Base-by-base conservation (phyloP, 2,113 vertebrate species). In the Grammomys surdaster region DNA sequence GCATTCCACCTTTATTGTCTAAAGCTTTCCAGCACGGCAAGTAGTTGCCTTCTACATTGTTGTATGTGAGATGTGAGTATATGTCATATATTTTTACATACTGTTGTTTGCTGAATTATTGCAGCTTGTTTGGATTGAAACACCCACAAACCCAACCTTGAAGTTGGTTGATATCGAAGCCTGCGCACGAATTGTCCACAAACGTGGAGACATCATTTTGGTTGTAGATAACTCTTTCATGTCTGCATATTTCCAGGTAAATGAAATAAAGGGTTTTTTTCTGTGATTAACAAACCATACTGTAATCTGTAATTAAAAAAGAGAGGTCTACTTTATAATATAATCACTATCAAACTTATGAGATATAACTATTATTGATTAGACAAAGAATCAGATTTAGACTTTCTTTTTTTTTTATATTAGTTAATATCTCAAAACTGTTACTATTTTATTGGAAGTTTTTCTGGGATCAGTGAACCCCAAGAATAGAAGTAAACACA, bases 151-250 rank as follows among this genome's bases (percentile, higher is more conserved):
- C 97, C 99, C 99, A 33, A 98, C 0, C 0, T 97, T 99, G 99
- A 99, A 99, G 97, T 98, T 99, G 0, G 98, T 99, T 6, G 99
- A 99, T 98, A 99, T 99, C 58, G 93, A 95, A 96, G 98, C 97
- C 88, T 99, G 99, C 43, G 98, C 99, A 0, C 98, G 99, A 0
- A 54, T 98, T 6, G 98, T 98, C 5, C 99, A 98, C 77, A 97
- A 99, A 86, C 98, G 98, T 24, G 98, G 98, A 90, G 99, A 99
- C 85, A 98, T 99, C 31, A 98, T 99, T 91, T 97, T 99, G 31
- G 99, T 98, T 0, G 99, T 99, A 87, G 99, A 99, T 98, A 99
- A 99, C 97, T 99, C 98, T 73, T 99, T 99, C 81, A 99, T 99
- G 99, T 99, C 99, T 0, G 96, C 99, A 0, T 99, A 99, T 95